Conservation (phyloP, 2,888 invertebrate species). For the Drosophila merina region DNA sequence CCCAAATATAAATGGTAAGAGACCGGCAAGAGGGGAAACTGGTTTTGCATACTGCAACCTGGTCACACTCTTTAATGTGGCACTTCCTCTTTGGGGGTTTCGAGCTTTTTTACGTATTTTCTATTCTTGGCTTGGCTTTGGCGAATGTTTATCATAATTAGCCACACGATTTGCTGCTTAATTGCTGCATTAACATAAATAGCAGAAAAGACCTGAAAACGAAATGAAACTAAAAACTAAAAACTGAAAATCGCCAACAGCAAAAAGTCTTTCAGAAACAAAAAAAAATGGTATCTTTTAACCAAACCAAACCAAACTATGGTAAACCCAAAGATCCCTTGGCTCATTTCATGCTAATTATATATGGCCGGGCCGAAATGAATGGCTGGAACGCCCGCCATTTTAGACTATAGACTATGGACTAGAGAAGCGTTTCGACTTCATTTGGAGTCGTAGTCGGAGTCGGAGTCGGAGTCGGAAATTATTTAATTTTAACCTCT, state of each 20-base stretch:
- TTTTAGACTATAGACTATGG: constrained; percentile 54
- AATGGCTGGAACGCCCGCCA: constrained; percentile 73
- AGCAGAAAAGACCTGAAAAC: constrained; percentile 71
- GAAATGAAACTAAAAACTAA: constrained; percentile 16
- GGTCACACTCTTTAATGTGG: constrained; percentile 23
- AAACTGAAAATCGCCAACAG: constrained; percentile 59
- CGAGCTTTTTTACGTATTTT: constrained; percentile 10
- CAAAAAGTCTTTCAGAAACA: constrained; percentile 57
- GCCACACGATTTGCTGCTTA: constrained; percentile 75
- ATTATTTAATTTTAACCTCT: constrained; percentile 80
- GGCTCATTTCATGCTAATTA: constrained; percentile 81
- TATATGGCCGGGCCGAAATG: constrained; percentile 68
- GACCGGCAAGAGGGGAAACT: constrained; percentile 9
- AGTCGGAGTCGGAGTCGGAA: constrained; percentile 58
- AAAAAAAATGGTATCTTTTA: constrained; percentile 39
- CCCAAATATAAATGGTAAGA: constrained; percentile 18
- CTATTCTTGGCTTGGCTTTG: constrained; percentile 29
- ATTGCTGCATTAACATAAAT: constrained; percentile 62
- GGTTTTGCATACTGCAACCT: constrained; percentile 12
- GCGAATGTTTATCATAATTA: constrained; percentile 75
- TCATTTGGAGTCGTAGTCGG: constrained; percentile 47
- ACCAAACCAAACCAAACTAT: constrained; percentile 17
- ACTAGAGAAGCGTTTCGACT: constrained; percentile 38
- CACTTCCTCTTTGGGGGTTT: constrained; percentile 14
- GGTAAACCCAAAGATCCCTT: constrained; percentile 64